Conservation (phyloP, 2,888 invertebrate species). For the Leucozona laternaria region DNA sequence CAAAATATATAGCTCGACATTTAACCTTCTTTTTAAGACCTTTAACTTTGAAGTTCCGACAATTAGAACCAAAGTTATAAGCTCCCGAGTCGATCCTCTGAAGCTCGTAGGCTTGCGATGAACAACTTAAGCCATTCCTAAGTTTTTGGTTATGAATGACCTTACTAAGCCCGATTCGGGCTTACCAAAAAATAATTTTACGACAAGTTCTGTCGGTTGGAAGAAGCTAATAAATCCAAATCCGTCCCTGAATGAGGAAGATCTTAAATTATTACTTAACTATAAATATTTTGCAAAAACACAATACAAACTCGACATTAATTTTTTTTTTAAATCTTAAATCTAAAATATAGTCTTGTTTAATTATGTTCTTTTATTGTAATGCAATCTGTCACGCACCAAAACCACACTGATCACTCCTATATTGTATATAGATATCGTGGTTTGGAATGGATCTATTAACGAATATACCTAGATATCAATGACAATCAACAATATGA, state of each 20-base stretch:
- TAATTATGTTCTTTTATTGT: not conserved
- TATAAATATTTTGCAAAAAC: not conserved
- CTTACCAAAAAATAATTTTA: too few relatives aligned
- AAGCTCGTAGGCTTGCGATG: too few relatives aligned
- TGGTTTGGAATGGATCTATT: not conserved
- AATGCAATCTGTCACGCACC: slow-evolving; percentile 32
- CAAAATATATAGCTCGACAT: too few relatives aligned
- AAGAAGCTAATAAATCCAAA: not conserved
- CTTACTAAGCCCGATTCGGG: too few relatives aligned
- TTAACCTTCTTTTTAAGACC: too few relatives aligned
- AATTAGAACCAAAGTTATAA: too few relatives aligned
- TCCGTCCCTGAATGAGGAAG: not conserved
- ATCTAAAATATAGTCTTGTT: not conserved
- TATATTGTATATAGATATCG: slow-evolving; percentile 4
- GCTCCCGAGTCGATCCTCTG: too few relatives aligned
- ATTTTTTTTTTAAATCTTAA: not conserved
- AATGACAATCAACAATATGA: not conserved
- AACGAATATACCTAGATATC: not conserved
- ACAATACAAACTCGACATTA: not conserved
- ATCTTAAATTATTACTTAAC: not conserved
- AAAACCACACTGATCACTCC: slow-evolving; percentile 28
- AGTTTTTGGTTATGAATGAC: too few relatives aligned
- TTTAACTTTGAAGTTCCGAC: too few relatives aligned
- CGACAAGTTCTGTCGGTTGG: too few relatives aligned
- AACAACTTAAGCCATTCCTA: too few relatives aligned